Base-by-base conservation (phyloP, 1,140 invertebrate species). In the Uloborus diversus region DNA sequence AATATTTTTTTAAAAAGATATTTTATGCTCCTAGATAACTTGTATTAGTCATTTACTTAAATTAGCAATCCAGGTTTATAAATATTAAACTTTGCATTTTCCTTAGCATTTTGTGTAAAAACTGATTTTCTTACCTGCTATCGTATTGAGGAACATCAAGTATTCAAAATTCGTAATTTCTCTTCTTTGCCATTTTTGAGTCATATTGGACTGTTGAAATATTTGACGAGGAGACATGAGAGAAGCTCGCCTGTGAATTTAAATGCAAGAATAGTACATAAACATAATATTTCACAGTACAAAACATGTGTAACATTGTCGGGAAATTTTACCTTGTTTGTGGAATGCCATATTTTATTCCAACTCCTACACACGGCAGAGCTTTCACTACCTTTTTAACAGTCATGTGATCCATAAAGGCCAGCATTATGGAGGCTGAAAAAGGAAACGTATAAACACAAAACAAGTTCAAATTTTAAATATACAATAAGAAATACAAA, bases 131-230 rank as follows among this genome's bases (percentile, higher is more conserved):
- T 68, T 86, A 96, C 95, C 97, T 71, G 98, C 97, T 83, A 99
- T 98, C 5, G 98, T 99, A 87, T 99, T 99, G 66, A 99, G 91
- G 89, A 99, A 99, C 97, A 99, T 99, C 81, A 99, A 90, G 87
- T 99, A 99, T 86, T 99, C 97, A 87, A 99, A 99, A 88, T 99
- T 99, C 57, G 96, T 98, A 82, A 99, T 99, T 88, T 99, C 98
- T 27, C 98, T 89, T 13, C 96, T 90, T 87, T 99, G 96, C 98
- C 98, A 99, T 88, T 98, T 98, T 88, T 98, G 95, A 3, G 96
- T 99, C 98, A 99, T 99, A 87, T 99, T 99, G 11, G 97, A 99
- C 88, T 96, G 95, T 79, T 96, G 91, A 93, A 99, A 99, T 82
- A 99, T 90, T 85, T 99, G 97, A 37, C 97, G 90, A 0, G 98